Evolutionary conservation across 2,888 invertebrate genomes (phyloP).

Genomic region (Rotaria sp.): DNA sequence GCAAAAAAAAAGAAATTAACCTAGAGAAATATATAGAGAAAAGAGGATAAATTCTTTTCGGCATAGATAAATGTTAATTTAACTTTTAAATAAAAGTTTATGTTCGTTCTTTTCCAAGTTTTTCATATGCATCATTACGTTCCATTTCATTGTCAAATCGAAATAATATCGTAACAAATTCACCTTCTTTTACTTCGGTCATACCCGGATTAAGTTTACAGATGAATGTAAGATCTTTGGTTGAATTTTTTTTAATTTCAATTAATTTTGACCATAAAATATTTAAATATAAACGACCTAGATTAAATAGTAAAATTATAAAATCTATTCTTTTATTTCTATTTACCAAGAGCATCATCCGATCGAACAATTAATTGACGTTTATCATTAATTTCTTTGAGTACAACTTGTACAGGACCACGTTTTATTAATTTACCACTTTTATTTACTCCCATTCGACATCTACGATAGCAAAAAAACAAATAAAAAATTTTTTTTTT

Average conservation of each 20-base stretch:
- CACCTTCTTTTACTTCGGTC: background rate
- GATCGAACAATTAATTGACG: conserved; percentile 22
- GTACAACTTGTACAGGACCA: conserved; percentile 17
- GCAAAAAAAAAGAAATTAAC: background rate
- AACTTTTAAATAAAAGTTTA: background rate
- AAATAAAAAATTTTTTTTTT: too few species aligned
- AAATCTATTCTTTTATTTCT: too few species aligned
- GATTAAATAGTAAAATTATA: background rate
- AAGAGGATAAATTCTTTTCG: background rate
- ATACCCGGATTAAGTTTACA: background rate
- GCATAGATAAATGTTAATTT: background rate
- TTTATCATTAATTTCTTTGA: background rate
- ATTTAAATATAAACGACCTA: conserved; percentile 21
- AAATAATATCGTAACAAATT: background rate
- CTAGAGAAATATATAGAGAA: background rate
- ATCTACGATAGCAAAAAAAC: background rate
- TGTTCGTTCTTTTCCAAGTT: background rate
- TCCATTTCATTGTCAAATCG: conserved; percentile 16
- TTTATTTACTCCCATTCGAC: conserved; percentile 9
- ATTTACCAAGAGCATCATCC: conserved; percentile 14
- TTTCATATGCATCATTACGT: conserved; percentile 1
- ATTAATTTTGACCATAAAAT: background rate
- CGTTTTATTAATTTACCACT: background rate
- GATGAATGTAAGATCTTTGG: background rate
- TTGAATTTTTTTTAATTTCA: background rate